A percentile compares a stretch with the other conserved stretches of the same genome.
Evolutionary conservation across 2,797 vertebrate species (phyloP).

Genomic region (Stomatorhinus walkeri): DNA sequence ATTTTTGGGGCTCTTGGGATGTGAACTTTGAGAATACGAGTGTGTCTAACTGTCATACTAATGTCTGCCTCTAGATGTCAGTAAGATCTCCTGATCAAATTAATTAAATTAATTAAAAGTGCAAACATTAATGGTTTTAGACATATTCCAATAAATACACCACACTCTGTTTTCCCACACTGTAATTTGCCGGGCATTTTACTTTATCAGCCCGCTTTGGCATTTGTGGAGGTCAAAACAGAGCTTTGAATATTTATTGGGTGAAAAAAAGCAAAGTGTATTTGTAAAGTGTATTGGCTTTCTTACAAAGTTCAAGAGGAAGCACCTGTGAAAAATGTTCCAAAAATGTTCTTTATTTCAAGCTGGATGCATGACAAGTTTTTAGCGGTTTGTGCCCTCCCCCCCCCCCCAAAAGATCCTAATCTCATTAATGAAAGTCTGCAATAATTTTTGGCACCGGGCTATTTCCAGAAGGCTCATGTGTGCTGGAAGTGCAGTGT

Average conservation of each 20-base stretch:
- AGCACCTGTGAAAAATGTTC: neutral
- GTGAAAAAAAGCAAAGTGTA: neutral
- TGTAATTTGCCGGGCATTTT: neutral
- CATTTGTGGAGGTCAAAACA: neutral
- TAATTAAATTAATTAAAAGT: neutral
- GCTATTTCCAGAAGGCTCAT: neutral
- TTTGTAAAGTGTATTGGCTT: neutral
- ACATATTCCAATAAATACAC: neutral
- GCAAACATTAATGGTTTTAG: neutral
- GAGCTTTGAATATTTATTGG: neutral
- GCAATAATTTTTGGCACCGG: neutral
- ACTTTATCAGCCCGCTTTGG: neutral
- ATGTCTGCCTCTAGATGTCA: slow-evolving; percentile 13
- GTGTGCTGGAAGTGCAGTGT: neutral
- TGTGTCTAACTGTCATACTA: neutral
- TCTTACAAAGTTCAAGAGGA: neutral
- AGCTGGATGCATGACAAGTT: neutral
- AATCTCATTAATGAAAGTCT: neutral
- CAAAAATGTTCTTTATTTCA: neutral
- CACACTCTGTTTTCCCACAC: neutral
- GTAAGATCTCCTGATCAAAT: neutral
- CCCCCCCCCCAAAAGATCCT: neutral
- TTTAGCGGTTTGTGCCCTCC: neutral
- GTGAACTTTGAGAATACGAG: neutral
- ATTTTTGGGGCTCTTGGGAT: neutral